phyloP scores from a whole-genome alignment of 2,113 vertebrate genomes.

The Aspiorhynchus laticeps region DNA sequence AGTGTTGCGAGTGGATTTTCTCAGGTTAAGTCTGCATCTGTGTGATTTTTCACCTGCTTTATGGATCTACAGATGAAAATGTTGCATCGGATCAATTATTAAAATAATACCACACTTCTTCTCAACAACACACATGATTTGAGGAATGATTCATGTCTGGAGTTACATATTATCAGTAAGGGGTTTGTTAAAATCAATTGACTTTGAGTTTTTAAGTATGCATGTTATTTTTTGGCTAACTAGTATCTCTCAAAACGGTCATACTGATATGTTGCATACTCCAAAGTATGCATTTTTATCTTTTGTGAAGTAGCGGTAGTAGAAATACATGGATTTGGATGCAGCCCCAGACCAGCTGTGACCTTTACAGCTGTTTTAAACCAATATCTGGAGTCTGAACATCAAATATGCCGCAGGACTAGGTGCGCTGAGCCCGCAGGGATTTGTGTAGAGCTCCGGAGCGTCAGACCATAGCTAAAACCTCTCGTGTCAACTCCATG shows the following conservation, averaged over 20 bases:
- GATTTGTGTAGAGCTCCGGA: slow-evolving; percentile 14
- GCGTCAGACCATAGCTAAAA: slow-evolving; percentile 26
- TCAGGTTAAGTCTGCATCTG: background rate
- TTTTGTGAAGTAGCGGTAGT: background rate
- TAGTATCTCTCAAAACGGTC: background rate
- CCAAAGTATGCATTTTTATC: background rate
- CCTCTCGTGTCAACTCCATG: slow-evolving; percentile 23
- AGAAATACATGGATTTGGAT: background rate
- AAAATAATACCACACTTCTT: background rate
- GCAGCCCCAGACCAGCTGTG: slow-evolving; percentile 3
- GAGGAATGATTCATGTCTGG: no score
- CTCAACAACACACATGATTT: background rate
- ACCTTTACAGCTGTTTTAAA: slow-evolving; percentile 43
- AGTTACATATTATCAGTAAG: background rate
- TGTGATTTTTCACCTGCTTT: no score
- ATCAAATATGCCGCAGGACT: background rate
- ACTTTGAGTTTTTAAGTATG: background rate
- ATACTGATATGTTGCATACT: background rate
- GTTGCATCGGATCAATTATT: background rate
- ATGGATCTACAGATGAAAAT: no score
- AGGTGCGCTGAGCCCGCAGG: background rate
- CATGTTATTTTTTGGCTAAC: background rate
- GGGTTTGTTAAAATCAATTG: background rate
- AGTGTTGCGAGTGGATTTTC: background rate
- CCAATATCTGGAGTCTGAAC: slow-evolving; percentile 18